These are phyloP conservation scores for Pherbina coryleti DNA, from an alignment of 2,888 invertebrate genomes.

Conservation along the genomic window DNA sequence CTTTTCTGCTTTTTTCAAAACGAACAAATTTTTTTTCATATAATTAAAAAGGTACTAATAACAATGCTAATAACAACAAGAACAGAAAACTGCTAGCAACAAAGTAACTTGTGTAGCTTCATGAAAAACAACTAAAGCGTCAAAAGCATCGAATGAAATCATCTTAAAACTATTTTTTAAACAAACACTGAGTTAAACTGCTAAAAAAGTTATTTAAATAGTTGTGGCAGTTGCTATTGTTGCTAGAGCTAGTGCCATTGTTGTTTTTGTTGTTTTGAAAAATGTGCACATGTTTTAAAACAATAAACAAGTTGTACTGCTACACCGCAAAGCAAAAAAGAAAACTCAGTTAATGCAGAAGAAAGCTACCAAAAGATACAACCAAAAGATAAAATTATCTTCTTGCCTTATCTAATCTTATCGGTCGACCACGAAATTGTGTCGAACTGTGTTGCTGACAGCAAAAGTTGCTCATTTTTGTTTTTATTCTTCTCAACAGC, in stretches of 20 bases:
- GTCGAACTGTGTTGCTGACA: neutral
- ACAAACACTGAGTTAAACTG: neutral
- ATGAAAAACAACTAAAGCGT: neutral
- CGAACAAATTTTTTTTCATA: too few relatives aligned
- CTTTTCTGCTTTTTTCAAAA: too few relatives aligned
- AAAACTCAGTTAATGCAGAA: neutral
- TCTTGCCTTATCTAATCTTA: conserved; percentile 12
- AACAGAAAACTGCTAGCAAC: neutral
- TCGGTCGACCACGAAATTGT: conserved; percentile 1
- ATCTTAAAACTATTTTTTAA: neutral
- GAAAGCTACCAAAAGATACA: neutral
- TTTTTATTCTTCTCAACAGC: too few relatives aligned
- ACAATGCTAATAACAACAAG: neutral
- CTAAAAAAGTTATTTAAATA: neutral
- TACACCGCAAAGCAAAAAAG: neutral
- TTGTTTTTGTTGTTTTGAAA: neutral
- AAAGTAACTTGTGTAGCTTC: neutral
- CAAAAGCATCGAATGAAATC: conserved; percentile 6
- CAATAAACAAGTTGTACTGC: neutral
- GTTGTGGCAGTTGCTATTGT: neutral
- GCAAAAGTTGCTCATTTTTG: neutral
- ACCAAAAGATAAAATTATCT: neutral
- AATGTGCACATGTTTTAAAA: too few relatives aligned
- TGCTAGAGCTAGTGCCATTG: neutral
- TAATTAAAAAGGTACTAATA: neutral